Percentiles rank a stretch among this genome's conserved stretches.
These are phyloP conservation scores for Drosophila neoperkinsi DNA, from an alignment of 2,888 invertebrate species.

Conservation along the genomic window DNA sequence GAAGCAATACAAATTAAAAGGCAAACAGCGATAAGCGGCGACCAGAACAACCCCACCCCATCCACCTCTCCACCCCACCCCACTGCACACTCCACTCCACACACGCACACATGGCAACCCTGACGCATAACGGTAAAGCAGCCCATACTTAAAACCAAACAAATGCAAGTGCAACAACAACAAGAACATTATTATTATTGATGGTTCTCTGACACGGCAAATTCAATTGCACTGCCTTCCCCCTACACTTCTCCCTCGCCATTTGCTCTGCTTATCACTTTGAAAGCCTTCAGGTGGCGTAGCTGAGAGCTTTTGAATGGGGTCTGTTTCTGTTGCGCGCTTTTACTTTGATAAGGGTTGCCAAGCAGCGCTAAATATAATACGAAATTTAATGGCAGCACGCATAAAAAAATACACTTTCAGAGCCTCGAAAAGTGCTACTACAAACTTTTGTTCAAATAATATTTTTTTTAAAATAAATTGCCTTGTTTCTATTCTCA, in stretches of 20 bases:
- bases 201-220: slow-evolving; percentile 70
- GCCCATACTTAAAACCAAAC: slow-evolving; percentile 66
- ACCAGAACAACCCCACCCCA: slow-evolving; percentile 17
- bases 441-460: not conserved
- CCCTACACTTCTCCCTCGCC: not conserved
- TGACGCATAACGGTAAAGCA: slow-evolving; percentile 56
- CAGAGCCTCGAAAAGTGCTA: not conserved
- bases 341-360: slow-evolving; percentile 46
- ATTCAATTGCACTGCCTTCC: slow-evolving; percentile 54
- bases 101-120: slow-evolving; percentile 70
- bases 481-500: too few relatives aligned
- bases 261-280: slow-evolving; percentile 24
- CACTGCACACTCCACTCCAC: not conserved
- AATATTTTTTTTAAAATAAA: not conserved
- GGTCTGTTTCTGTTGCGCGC: slow-evolving; percentile 2
- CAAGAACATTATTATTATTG: slow-evolving; percentile 52
- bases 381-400: not conserved
- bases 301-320: slow-evolving; percentile 23
- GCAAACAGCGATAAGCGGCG: slow-evolving; percentile 77
- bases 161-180: slow-evolving; percentile 67
- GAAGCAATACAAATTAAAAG: slow-evolving; percentile 77
- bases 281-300: slow-evolving; percentile 4
- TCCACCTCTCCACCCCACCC: slow-evolving; percentile 5
- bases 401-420: not conserved
- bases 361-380: slow-evolving; percentile 18